Conservation (phyloP, 2,113 vertebrate species). For the Melospiza georgiana region DNA sequence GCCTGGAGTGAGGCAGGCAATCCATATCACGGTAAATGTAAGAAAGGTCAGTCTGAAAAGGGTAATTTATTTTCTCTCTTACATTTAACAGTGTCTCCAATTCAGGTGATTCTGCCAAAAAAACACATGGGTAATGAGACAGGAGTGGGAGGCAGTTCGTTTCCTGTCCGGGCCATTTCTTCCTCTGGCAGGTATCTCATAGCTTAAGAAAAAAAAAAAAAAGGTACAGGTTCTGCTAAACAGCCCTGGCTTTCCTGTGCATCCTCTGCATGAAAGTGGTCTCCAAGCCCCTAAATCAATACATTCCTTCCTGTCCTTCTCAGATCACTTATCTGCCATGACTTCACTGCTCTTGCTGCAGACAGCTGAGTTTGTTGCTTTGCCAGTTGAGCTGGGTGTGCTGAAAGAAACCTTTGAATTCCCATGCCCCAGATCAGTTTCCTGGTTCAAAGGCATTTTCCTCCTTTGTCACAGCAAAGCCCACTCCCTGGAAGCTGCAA, state of each 20-base stretch:
- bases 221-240: neutral
- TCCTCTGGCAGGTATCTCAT: neutral
- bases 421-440: neutral
- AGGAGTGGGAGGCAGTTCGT: neutral
- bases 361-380: neutral
- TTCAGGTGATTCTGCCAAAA: neutral
- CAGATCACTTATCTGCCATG: neutral
- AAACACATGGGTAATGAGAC: neutral
- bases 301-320: slow-evolving; percentile 2
- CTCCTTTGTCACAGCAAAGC: neutral
- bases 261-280: neutral
- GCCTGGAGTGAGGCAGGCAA: neutral
- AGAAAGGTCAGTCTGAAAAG: neutral
- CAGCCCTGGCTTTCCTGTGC: neutral
- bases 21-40: neutral
- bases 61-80: neutral
- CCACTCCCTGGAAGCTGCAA: neutral
- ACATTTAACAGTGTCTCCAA: neutral
- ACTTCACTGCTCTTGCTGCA: neutral
- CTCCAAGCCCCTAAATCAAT: slow-evolving; percentile 33
- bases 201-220: neutral
- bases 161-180: neutral
- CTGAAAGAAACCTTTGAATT: neutral
- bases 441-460: neutral
- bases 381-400: neutral